Conservation (phyloP, 2,797 vertebrate species). For the Adrianichthys oophorus region DNA sequence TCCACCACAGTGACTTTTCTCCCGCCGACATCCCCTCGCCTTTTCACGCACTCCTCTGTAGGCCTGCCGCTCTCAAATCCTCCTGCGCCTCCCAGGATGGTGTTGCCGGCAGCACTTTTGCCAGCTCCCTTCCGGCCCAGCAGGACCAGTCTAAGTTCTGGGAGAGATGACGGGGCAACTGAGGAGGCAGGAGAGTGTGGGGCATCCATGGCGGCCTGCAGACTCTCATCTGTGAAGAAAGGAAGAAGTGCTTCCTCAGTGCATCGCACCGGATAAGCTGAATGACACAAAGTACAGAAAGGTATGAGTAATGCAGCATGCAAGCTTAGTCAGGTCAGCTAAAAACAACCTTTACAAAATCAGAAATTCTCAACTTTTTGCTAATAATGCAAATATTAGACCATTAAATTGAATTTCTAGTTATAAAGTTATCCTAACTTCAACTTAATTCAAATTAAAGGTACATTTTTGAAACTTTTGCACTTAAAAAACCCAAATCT, state of each 20-base stretch:
- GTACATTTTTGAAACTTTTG: not conserved
- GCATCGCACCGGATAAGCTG: slow-evolving; percentile 48
- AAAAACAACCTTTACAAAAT: too few species aligned
- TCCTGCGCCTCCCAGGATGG: slow-evolving; percentile 60
- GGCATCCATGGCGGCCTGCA: slow-evolving; percentile 40
- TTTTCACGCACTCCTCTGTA: slow-evolving; percentile 77
- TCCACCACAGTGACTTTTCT: slow-evolving; percentile 74
- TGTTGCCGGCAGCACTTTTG: slow-evolving; percentile 76
- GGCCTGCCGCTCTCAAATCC: slow-evolving; percentile 69
- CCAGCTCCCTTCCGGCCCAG: slow-evolving; percentile 75
- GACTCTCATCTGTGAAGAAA: slow-evolving; percentile 63
- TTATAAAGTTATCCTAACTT: not conserved
- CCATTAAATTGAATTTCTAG: not conserved
- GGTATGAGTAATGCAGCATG: not conserved
- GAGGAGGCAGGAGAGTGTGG: not conserved
- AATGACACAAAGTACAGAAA: slow-evolving; percentile 41
- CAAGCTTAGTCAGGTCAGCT: too few species aligned
- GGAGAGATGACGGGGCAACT: slow-evolving; percentile 17
- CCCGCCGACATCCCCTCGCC: slow-evolving; percentile 54
- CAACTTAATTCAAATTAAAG: not conserved
- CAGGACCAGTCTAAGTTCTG: slow-evolving; percentile 73
- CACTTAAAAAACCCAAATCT: not conserved
- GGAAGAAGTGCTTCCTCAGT: slow-evolving; percentile 65
- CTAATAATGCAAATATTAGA: not conserved
- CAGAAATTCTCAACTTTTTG: not conserved